Evolutionary conservation across 1,140 invertebrate genomes (phyloP).

Genomic region (Ips nitidus): DNA sequence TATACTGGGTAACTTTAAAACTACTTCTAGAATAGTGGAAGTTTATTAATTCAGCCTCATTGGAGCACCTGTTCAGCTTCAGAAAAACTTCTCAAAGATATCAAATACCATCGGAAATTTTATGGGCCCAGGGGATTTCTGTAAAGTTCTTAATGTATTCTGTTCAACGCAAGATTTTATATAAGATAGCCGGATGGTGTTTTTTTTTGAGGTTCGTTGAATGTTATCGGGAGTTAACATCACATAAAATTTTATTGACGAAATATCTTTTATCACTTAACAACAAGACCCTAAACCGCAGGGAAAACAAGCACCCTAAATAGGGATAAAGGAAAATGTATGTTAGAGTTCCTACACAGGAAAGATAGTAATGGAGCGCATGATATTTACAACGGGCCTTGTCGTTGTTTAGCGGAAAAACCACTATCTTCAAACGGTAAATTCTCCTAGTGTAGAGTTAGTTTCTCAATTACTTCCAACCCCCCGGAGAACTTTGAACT

Average conservation of each 20-base stretch:
- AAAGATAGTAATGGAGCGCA: slow-evolving; percentile 27
- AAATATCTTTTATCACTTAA: slow-evolving; percentile 15
- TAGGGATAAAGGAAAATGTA: slow-evolving; percentile 18
- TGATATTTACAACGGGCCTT: slow-evolving; percentile 26
- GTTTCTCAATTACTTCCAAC: slow-evolving; percentile 3
- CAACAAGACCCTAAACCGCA: slow-evolving; percentile 11
- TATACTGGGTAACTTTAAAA: slow-evolving; percentile 8
- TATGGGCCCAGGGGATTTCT: slow-evolving; percentile 5
- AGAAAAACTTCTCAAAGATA: slow-evolving; percentile 9
- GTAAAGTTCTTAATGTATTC: neutral
- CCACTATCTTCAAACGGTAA: slow-evolving; percentile 18
- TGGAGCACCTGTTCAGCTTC: slow-evolving; percentile 7
- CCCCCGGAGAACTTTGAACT: too few relatives aligned
- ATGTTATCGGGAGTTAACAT: neutral
- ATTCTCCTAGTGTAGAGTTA: slow-evolving; percentile 19
- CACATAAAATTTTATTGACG: slow-evolving; percentile 8
- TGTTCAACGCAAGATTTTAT: neutral
- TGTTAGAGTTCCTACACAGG: slow-evolving; percentile 13
- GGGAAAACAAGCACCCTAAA: slow-evolving; percentile 8
- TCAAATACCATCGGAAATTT: slow-evolving; percentile 13
- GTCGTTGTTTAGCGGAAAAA: slow-evolving; percentile 26
- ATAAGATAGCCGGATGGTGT: neutral
- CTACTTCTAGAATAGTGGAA: slow-evolving; percentile 19
- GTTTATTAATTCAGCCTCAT: slow-evolving; percentile 23
- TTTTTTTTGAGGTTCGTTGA: neutral